Conservation (phyloP, 2,113 vertebrate genomes). For the Centropus unirufus region DNA sequence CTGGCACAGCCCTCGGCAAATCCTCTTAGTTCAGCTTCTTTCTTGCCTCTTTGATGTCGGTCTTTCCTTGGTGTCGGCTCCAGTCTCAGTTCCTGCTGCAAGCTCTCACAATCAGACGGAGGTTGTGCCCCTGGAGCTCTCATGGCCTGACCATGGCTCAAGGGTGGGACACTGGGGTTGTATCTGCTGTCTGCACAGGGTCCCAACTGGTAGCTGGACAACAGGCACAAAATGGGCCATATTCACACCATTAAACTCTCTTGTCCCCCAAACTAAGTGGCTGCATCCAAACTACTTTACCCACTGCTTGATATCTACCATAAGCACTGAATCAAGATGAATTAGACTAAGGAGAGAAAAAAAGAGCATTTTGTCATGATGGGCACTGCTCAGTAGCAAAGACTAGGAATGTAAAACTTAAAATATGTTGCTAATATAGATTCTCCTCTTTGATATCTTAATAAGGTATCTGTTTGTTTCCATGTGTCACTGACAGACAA, state of each 20-base stretch:
- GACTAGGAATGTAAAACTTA: neutral
- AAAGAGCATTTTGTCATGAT: neutral
- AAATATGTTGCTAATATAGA: neutral
- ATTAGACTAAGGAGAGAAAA: neutral
- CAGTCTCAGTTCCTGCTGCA: neutral
- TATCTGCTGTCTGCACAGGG: neutral
- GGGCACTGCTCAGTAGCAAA: neutral
- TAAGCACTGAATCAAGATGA: fast-evolving
- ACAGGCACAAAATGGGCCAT: neutral
- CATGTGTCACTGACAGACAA: neutral
- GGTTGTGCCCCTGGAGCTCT: fast-evolving
- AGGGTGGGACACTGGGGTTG: fast-evolving
- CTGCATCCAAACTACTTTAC: neutral
- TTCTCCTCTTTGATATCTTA: neutral
- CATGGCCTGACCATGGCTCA: fast-evolving
- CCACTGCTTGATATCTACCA: neutral
- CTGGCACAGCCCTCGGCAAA: constrained; percentile 50
- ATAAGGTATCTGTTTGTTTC: neutral
- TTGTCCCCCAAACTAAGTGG: neutral
- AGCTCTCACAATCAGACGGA: fast-evolving
- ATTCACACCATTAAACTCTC: neutral
- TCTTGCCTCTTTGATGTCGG: neutral
- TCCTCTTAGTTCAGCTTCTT: constrained; percentile 67
- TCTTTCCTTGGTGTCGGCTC: neutral
- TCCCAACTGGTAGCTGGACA: neutral